Evolutionary conservation across 2,888 invertebrate genomes (phyloP), one percentile per base, ranked within the genome.

Genomic region (Hyposoter dolosus): DNA sequence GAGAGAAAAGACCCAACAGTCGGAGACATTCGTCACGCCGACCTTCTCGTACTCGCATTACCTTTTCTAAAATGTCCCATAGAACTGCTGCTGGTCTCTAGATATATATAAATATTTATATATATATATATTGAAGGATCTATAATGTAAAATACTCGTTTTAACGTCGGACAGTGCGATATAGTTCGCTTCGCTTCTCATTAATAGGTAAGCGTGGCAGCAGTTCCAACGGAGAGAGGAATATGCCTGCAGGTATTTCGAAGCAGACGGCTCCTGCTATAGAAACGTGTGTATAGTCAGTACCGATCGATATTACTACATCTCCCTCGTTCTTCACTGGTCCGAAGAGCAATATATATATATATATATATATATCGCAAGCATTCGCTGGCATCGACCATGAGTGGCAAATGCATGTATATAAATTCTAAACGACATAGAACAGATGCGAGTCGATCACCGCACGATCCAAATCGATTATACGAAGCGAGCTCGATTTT

Each of bases 121-220:
- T 35, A 35, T 35, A 5, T 35, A 35, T 35, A 32, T 32, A 32
- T 35, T 2, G 35, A 5, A 35, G 32, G 50, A 78, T 72, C 45
- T 53, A 35, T 40, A 66, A 50, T 63, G 63, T 60, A 68, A 68
- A 77, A 60, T 60, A 66, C 56, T 45, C 50, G 71, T 76, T 35
- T 66, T 40, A 77, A 47, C 71, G 40, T 47, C 45, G 68, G 77
- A 78, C 68, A 53, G 63, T 17, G 60, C 69, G 69, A 82, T 82
- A 84, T 77, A 84, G 82, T 78, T 85, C 69, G 71, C 60, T 82
- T 71, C 69, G 82, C 82, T 75, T 84, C 86, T 84, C 84, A 84
- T 86, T 86, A 86, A 86, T 86, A 83, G 86, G 82, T 84, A 79
- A 79, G 82, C 86, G 83, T 84, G 86, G 82, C 86, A 56, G 71